These are phyloP conservation scores for Pampus argenteus DNA, from an alignment of 2,797 vertebrate genomes.

Conservation along the genomic window DNA sequence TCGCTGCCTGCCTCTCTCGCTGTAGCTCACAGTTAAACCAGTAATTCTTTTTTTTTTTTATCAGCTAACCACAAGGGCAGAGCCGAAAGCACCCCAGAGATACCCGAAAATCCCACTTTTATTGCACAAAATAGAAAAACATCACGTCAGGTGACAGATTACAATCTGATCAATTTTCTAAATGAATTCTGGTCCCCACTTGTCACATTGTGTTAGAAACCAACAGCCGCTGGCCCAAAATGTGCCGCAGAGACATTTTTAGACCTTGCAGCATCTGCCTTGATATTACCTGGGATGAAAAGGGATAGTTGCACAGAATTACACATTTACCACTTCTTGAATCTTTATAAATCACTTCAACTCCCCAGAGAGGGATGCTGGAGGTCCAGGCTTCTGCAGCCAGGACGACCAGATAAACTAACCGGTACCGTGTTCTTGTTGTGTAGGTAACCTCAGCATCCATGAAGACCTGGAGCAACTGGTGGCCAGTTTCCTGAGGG, in stretches of 20 bases:
- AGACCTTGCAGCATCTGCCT: conserved; percentile 26
- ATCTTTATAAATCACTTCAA: conserved; percentile 42
- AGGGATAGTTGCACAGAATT: conserved; percentile 41
- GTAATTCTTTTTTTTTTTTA: conserved; percentile 43
- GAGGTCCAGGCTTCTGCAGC: conserved; percentile 18
- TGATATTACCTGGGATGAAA: conserved; percentile 48
- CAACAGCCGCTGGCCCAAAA: conserved; percentile 43
- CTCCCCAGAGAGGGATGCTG: conserved; percentile 16
- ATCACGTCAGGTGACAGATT: conserved; percentile 56
- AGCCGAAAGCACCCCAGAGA: conserved; percentile 21
- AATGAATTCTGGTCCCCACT: conserved; percentile 62
- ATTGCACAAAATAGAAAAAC: conserved; percentile 62
- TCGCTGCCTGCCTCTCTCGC: conserved; percentile 20
- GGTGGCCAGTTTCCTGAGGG: conserved; percentile 84
- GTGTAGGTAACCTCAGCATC: conserved; percentile 90
- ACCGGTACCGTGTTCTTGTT: conserved; percentile 24
- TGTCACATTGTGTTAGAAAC: conserved; percentile 60
- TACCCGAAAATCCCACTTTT: conserved; percentile 41
- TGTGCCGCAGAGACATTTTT: conserved; percentile 52
- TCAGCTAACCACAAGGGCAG: conserved; percentile 15
- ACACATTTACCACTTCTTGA: conserved; percentile 46
- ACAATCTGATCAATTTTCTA: conserved; percentile 67
- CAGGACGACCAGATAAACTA: conserved; percentile 18
- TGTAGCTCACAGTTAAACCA: conserved; percentile 36
- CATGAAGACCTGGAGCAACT: conserved; percentile 90